Evolutionary conservation across 2,888 invertebrate species (phyloP), one percentile per base, ranked within the genome.

Genomic region (Galeopsomyia nigrocyanea): DNA sequence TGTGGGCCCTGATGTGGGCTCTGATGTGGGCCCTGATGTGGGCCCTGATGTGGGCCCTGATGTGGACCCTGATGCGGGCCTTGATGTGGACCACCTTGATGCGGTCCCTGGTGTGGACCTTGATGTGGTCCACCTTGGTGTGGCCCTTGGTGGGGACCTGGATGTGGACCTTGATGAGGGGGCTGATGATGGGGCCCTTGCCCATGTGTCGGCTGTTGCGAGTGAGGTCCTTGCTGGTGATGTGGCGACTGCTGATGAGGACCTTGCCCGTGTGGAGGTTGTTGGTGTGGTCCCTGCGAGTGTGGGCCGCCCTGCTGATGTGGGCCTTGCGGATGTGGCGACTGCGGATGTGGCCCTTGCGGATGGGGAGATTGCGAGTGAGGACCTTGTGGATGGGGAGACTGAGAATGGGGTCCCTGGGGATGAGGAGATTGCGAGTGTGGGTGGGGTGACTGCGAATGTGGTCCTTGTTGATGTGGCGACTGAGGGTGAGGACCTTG

Each of bases 101-200:
- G 85, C 0, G 83, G 80, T 0, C 60, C 53, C 46, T 70, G 70
- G 5, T 9, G 26, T 26, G 26, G 26, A 26, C 3, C 3, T 26
- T 83, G 75, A 77, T 85, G 85, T 69, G 79, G 82, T 58, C 82
- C n/a, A n/a, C 81, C 50, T 82, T 72, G 81, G 74, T 85, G 85
- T 3, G 83, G 56, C 9, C 26, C 26, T 26, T 26, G 80, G n/a
- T n/a, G n/a, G n/a, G 56, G 46, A 2, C 78, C 80, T 10, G 78
- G 77, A 50, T 79, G 79, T 55, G 81, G 81, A 3, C 79, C 73
- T 78, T 79, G 80, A 77, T 77, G 70, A 6, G 81, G 79, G 10
- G 79, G 79, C 16, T 81, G 78, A 0, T 62, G 61, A 68, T 78
- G 71, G 2, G 71, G 64, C 17, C 77, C 70, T 71, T 80, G 79